A percentile compares a stretch with the other conserved stretches of the same genome.
Conservation (phyloP, 2,888 invertebrate species). For the Sepioteuthis lessoniana region DNA sequence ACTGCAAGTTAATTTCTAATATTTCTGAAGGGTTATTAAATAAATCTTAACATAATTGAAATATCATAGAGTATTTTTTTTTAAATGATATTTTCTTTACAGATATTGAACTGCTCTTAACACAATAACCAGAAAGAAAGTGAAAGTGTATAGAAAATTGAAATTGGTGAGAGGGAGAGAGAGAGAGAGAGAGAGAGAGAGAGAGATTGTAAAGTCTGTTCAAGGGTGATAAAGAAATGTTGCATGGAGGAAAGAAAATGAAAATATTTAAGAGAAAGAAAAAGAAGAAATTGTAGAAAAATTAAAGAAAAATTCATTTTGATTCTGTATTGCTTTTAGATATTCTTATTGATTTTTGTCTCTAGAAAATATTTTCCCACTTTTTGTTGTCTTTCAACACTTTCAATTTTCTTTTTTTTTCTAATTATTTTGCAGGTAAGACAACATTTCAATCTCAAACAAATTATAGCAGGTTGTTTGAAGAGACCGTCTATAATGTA, state of each 20-base stretch:
- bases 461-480: neutral
- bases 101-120: neutral
- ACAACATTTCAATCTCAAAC: neutral
- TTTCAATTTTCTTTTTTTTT: neutral
- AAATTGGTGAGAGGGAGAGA: no score
- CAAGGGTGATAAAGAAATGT: neutral
- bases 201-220: neutral
- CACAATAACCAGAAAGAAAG: neutral
- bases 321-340: neutral
- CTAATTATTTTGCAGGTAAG: slow-evolving; percentile 3
- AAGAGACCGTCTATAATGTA: neutral
- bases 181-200: neutral
- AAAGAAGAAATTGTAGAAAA: neutral
- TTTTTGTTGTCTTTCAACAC: neutral
- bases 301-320: neutral
- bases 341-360: no score
- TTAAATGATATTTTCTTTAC: neutral
- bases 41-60: neutral
- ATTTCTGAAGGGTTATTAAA: neutral
- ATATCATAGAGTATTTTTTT: neutral
- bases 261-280: no score
- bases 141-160: neutral
- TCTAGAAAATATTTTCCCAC: no score
- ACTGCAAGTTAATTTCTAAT: neutral
- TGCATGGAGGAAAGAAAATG: neutral